Evolutionary conservation across 2,888 invertebrate genomes (phyloP), one percentile per base, ranked within the genome.

Genomic region (Polylopha cassiicola): DNA sequence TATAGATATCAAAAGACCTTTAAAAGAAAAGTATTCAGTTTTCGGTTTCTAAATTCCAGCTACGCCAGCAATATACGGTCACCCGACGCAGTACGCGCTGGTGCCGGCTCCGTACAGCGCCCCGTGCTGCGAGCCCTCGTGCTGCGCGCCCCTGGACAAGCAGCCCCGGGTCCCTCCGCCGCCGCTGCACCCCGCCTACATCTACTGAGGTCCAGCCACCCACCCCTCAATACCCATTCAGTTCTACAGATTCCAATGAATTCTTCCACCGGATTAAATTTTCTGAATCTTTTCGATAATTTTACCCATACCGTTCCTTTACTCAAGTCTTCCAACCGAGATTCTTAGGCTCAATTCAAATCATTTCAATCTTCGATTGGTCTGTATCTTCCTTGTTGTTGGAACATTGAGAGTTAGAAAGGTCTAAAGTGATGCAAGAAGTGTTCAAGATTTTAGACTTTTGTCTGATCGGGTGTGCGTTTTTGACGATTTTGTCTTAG

Each of bases 141-240:
- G 85, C 65, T 84, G 84, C 47, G 72, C 76, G 1, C 80, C 81
- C 0, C 52, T 74, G 2, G 84, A 84, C 65, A 82, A 84, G 58
- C 67, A 66, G 46, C 84, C 81, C 4, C 75, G 81, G 21, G 64
- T 72, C 1, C 74, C 81, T 1, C 79, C 73, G 2, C 77, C 78
- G 1, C 79, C 80, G 0, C 62, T 85, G 1, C 85, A 85, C 46
- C 85, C 85, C 1, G 85, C 85, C 0, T 85, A 82, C 61, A 85
- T 85, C 43, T 85, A 85, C 64, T 85, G 72, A 59, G 42, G 23
- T 4, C 8, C 44, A 20, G 14, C 24, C 17, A 42, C 47, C 42
- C n/a, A n/a, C n/a, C n/a, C n/a, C n/a, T n/a, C n/a, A n/a, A n/a
- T n/a, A n/a, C n/a, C n/a, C n/a, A n/a, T n/a, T n/a, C n/a, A n/a